Percentiles rank a stretch among this genome's conserved stretches.
Conservation (phyloP, 2,888 invertebrate species). For the Dasypogon diadema region DNA sequence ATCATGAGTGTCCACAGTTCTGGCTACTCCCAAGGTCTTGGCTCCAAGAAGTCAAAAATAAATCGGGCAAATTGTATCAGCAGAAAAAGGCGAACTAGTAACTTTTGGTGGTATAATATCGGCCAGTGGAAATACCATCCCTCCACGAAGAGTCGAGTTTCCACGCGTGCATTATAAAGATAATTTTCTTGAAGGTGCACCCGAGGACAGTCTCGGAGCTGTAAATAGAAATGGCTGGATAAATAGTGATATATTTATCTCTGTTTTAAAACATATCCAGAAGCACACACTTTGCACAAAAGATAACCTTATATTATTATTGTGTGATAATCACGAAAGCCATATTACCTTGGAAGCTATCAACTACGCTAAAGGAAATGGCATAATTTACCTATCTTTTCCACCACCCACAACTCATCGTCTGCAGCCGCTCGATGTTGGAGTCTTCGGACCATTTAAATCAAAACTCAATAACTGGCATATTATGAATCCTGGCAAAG, state of each 20-base stretch:
- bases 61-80: conserved; percentile 63
- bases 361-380: conserved; percentile 62
- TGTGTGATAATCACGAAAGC: conserved; percentile 61
- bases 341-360: conserved; percentile 60
- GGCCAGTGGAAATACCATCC: conserved; percentile 61
- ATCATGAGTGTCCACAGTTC: no score
- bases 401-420: no score
- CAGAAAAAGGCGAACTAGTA: conserved; percentile 63
- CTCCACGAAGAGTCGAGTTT: conserved; percentile 60
- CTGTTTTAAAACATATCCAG: conserved; percentile 58
- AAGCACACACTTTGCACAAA: conserved; percentile 50
- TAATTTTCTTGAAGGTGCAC: conserved; percentile 59
- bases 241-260: conserved; percentile 58
- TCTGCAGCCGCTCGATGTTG: no score
- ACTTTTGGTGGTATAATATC: conserved; percentile 62
- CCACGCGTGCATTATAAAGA: conserved; percentile 57
- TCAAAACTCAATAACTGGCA: no score
- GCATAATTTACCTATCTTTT: conserved; percentile 59
- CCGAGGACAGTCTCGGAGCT: conserved; percentile 59
- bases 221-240: conserved; percentile 60
- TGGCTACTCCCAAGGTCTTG: no score
- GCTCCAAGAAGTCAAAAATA: conserved; percentile 59
- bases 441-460: no score
- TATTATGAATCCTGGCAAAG: no score
- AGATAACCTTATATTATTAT: conserved; percentile 57